Evolutionary conservation across 92 coral and sea anemone genomes (phyloP).

Genomic region (Porites cylindrica): DNA sequence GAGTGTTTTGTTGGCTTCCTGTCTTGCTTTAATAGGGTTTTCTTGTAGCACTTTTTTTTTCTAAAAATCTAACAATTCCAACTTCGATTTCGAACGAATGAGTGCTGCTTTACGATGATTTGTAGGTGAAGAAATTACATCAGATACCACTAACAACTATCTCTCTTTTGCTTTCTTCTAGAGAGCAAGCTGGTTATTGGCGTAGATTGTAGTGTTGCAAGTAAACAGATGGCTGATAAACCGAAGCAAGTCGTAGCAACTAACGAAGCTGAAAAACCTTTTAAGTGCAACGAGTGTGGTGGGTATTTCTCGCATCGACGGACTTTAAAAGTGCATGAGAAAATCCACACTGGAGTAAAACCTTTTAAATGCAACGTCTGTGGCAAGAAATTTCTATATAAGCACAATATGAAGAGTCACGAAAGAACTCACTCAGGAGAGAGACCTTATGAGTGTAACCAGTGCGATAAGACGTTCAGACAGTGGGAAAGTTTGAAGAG

Average conservation of each 20-base stretch:
- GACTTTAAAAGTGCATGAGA: background rate
- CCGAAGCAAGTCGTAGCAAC: background rate
- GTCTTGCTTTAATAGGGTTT: too few relatives aligned
- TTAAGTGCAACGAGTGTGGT: background rate
- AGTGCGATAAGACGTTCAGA: constrained; percentile 4
- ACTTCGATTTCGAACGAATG: too few relatives aligned
- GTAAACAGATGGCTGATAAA: background rate
- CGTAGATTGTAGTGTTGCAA: background rate
- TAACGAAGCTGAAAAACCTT: background rate
- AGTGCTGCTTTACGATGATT: too few relatives aligned
- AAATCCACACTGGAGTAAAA: background rate
- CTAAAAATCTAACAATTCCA: too few relatives aligned
- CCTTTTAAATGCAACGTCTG: background rate
- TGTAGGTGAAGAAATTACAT: too few relatives aligned
- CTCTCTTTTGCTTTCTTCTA: too few relatives aligned
- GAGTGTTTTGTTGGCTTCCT: too few relatives aligned
- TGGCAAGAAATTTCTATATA: background rate
- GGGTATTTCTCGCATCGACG: background rate
- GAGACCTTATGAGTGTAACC: background rate
- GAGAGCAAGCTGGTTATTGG: too few relatives aligned
- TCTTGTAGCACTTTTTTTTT: too few relatives aligned
- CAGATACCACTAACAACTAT: too few relatives aligned
- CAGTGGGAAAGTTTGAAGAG: background rate
- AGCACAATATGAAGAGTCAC: background rate
- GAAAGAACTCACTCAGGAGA: background rate